A percentile compares a stretch with the other conserved stretches of the same genome.
Evolutionary conservation across 92 coral and sea anemone genomes (phyloP).

Genomic region (Meandrina meandrites): DNA sequence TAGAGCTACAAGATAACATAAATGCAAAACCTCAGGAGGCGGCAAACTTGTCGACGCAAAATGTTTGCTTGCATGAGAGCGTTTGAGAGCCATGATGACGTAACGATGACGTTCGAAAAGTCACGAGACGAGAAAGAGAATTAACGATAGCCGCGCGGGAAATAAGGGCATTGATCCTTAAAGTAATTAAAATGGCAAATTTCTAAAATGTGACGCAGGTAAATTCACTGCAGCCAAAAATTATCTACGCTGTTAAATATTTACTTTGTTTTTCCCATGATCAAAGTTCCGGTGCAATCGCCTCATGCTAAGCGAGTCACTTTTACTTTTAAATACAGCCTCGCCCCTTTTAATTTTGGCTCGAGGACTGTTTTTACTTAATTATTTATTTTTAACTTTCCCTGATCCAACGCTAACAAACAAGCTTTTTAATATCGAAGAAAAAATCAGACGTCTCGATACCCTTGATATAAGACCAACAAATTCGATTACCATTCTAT

Average conservation of each 20-base stretch:
- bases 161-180: not conserved
- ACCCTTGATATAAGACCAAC: not conserved
- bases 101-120: constrained; percentile 21
- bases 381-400: no score
- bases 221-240: not conserved
- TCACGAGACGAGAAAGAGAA: constrained; percentile 1
- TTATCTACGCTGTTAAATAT: not conserved
- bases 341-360: not conserved
- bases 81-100: not conserved
- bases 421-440: not conserved
- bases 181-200: not conserved
- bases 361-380: not conserved
- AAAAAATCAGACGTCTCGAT: not conserved
- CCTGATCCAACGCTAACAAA: not conserved
- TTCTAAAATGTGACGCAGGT: not conserved
- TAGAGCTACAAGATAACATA: not conserved
- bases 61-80: not conserved
- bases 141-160: not conserved
- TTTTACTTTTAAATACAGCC: not conserved
- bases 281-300: not conserved
- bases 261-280: not conserved
- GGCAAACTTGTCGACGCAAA: constrained; percentile 7
- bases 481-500: not conserved
- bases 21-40: not conserved
- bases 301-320: not conserved